These are phyloP conservation scores for Equus przewalskii DNA, from an alignment of 2,113 vertebrate species.

Conservation along the genomic window DNA sequence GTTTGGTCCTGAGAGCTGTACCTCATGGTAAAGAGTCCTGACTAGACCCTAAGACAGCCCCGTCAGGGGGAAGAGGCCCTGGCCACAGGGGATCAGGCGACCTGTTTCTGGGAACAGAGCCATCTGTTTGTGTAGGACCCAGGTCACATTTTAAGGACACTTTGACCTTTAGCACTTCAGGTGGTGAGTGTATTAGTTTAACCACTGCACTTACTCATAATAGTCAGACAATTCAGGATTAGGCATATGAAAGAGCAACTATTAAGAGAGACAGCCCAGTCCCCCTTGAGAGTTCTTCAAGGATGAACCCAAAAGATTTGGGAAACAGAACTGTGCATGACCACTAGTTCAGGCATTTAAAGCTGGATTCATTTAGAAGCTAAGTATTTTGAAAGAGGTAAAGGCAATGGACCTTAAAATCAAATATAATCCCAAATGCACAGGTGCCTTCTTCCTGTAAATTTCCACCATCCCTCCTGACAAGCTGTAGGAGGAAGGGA, in stretches of 20 bases:
- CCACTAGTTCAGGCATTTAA: background rate
- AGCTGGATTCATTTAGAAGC: background rate
- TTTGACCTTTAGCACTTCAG: background rate
- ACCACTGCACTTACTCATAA: background rate
- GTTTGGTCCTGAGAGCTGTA: background rate
- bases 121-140: background rate
- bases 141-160: background rate
- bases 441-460: background rate
- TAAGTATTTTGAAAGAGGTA: background rate
- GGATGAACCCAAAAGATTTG: background rate
- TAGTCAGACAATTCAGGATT: background rate
- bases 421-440: background rate
- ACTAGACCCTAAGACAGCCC: background rate
- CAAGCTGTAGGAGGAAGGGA: background rate
- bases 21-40: background rate
- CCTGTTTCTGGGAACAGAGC: background rate
- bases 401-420: background rate
- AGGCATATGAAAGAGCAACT: background rate
- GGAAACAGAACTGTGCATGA: background rate
- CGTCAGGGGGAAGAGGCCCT: background rate
- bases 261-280: background rate
- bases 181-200: background rate
- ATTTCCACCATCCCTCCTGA: background rate
- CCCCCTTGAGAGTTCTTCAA: background rate
- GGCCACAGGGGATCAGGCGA: background rate